A percentile compares a stretch with the other conserved stretches of the same genome.
These are phyloP conservation scores for Pachyramphus minor DNA, from an alignment of 2,113 vertebrate species.

Conservation along the genomic window DNA sequence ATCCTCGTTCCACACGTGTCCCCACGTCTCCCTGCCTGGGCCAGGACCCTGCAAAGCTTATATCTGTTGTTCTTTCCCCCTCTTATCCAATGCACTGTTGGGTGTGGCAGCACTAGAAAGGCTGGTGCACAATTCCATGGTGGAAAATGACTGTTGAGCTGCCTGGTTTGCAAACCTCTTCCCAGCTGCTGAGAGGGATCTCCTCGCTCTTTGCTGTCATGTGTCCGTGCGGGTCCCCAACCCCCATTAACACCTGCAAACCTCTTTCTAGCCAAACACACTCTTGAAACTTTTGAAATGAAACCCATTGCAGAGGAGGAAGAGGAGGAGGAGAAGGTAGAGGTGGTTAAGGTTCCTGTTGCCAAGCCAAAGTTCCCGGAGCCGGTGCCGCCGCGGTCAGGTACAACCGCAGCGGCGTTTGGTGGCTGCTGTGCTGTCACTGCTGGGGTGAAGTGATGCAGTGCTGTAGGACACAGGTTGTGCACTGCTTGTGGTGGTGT, in stretches of 20 bases:
- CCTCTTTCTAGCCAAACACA: slow-evolving; percentile 52
- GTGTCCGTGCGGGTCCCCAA: not conserved
- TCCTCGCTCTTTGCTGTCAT: not conserved
- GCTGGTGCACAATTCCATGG: not conserved
- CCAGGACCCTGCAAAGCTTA: not conserved
- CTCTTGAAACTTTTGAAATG: slow-evolving; percentile 52
- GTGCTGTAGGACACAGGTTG: slow-evolving; percentile 37
- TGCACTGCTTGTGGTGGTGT: not conserved
- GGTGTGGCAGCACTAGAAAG: not conserved
- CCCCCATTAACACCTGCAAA: not conserved
- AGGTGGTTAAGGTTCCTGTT: slow-evolving; percentile 43
- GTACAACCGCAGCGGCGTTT: not conserved
- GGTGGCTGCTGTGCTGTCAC: not conserved
- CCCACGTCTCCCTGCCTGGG: not conserved
- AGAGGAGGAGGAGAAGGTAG: slow-evolving; percentile 52
- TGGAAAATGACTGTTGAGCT: not conserved
- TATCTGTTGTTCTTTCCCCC: not conserved
- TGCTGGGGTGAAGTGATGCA: slow-evolving; percentile 36
- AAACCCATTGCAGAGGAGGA: slow-evolving; percentile 58
- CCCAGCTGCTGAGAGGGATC: not conserved
- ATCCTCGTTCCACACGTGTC: accelerated
- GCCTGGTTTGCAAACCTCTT: not conserved
- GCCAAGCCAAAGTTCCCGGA: slow-evolving; percentile 10
- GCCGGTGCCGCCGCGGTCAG: not conserved
- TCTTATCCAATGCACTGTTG: not conserved